phyloP scores from a whole-genome alignment of 2,113 vertebrate genomes.

The Salvelinus namaycush region DNA sequence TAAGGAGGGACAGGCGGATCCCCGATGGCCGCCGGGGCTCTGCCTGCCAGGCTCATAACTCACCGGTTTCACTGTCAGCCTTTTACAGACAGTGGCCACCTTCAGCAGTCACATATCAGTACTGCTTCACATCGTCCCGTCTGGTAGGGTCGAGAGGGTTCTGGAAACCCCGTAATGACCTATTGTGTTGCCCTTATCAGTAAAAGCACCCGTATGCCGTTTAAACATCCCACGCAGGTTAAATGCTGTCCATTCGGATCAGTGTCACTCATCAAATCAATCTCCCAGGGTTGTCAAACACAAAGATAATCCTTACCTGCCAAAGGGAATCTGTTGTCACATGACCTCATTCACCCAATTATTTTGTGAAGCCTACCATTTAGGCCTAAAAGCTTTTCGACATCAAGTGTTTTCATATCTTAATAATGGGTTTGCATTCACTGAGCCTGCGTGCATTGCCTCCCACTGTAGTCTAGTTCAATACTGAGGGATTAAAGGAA shows the following conservation, averaged over 20 bases:
- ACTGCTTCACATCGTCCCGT: background rate
- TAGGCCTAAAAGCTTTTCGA: background rate
- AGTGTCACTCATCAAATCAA: conserved; percentile 2
- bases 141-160: conserved; percentile 10
- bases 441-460: background rate
- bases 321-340: background rate
- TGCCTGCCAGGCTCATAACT: conserved; percentile 19
- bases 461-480: background rate
- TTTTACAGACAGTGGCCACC: conserved; percentile 16
- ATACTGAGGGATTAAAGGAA: background rate
- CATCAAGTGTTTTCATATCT: background rate
- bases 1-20: conserved; percentile 13
- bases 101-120: conserved; percentile 16
- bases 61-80: conserved; percentile 13
- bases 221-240: background rate
- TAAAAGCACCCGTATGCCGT: conserved; percentile 9
- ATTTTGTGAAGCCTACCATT: background rate
- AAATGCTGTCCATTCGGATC: background rate
- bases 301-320: background rate
- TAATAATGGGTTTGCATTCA: background rate
- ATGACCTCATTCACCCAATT: background rate
- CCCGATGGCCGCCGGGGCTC: background rate
- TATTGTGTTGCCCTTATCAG: conserved; percentile 4
- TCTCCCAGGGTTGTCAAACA: background rate
- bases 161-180: conserved; percentile 10